These are phyloP conservation scores for Caenorhabditis sp. DNA, from an alignment of 2,888 invertebrate species.

Conservation along the genomic window DNA sequence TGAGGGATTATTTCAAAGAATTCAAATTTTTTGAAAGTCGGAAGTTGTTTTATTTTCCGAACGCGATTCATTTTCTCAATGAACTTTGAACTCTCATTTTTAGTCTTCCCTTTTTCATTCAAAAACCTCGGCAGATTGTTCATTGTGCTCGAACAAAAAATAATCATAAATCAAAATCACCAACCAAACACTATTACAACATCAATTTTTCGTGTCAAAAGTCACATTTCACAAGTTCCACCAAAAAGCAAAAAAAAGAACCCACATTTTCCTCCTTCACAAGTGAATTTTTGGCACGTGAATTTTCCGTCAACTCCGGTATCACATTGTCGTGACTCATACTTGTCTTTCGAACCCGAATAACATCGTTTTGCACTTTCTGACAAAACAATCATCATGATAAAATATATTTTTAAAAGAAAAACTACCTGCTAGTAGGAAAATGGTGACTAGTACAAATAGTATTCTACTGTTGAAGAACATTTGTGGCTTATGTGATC, in stretches of 20 bases:
- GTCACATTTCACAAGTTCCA: background rate
- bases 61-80: too few relatives aligned
- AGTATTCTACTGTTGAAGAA: background rate
- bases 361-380: conserved; percentile 61
- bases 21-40: too few relatives aligned
- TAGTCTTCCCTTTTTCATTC: too few relatives aligned
- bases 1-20: too few relatives aligned
- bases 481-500: background rate
- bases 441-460: background rate
- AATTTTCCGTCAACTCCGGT: conserved; percentile 57
- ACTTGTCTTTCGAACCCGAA: conserved; percentile 60
- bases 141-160: too few relatives aligned
- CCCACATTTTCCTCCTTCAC: conserved; percentile 67
- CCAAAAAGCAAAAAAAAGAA: conserved; percentile 17
- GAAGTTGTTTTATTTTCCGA: too few relatives aligned
- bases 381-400: conserved; percentile 16
- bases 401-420: background rate
- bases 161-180: background rate
- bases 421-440: background rate
- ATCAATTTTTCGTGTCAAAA: background rate
- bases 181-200: background rate
- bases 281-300: conserved; percentile 65
- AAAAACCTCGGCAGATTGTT: too few relatives aligned
- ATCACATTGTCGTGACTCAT: conserved; percentile 58
- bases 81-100: too few relatives aligned